Conservation (phyloP, 2,113 vertebrate species). For the Nestor notabilis region DNA sequence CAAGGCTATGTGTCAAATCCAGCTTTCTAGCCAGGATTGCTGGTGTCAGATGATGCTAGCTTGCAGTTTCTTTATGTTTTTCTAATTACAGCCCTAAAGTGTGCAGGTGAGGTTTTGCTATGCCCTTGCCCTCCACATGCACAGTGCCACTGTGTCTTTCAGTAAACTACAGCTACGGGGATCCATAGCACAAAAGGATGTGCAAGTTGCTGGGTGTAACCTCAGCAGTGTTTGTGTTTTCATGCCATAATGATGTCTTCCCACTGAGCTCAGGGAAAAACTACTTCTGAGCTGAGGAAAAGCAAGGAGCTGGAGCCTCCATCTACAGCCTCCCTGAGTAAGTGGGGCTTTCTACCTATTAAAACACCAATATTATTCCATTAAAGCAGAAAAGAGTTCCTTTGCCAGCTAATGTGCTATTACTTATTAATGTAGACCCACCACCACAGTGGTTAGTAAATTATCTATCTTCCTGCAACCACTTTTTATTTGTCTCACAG, state of each 20-base stretch:
- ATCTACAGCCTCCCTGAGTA: neutral
- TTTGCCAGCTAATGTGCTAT: conserved; percentile 1
- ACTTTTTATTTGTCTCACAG: neutral
- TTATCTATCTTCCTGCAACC: neutral
- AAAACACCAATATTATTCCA: neutral
- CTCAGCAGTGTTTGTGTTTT: neutral
- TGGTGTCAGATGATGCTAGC: neutral
- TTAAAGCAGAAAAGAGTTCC: neutral
- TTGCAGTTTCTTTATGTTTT: neutral
- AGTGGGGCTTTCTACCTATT: neutral
- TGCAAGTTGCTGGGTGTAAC: neutral
- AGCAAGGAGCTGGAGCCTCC: neutral
- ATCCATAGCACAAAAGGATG: neutral
- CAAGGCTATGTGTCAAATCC: neutral
- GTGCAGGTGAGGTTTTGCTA: neutral
- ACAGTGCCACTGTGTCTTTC: neutral
- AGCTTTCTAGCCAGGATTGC: neutral
- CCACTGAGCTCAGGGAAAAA: neutral
- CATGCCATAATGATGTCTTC: neutral
- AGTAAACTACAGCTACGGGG: neutral
- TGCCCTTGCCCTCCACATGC: neutral
- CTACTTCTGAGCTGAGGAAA: fast-evolving
- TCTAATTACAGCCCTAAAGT: neutral
- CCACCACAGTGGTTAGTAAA: neutral
- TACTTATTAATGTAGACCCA: conserved; percentile 40